Base-by-base conservation (phyloP, 2,888 invertebrate genomes). In the Seladonia tumulorum region DNA sequence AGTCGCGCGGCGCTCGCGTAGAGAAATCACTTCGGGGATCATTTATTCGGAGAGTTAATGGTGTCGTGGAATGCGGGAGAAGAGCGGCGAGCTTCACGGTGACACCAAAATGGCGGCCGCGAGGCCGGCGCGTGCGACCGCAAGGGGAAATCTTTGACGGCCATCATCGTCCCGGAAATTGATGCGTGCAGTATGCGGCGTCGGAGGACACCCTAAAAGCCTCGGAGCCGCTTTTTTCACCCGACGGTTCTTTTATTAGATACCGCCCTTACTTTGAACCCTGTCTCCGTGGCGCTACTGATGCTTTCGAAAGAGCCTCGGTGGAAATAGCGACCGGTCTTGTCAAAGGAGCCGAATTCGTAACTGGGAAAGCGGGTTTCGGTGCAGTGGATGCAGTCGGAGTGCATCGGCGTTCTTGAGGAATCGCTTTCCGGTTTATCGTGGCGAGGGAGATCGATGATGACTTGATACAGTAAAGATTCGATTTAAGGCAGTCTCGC, bases 11-110 rank as follows among this genome's bases (percentile, higher is more conserved):
- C 5, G 73, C 71, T 47, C 74, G 35, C 86, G 83, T 81, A 85
- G 85, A 71, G 86, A 85, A 80, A 81, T 82, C 87, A 83, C 83
- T 88, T 88, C 82, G 85, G 81, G 86, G 88, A 90, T 91, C 91
- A 89, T 93, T 93, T 92, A 92, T 92, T 79, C 91, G 87, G 71
- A 81, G 77, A 88, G 87, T 92, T 91, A 92, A 93, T 89, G 91
- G 88, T 80, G 87, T 72, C 80, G 77, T 49, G 82, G 87, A 91
- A 90, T 86, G 86, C 87, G 85, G 86, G 88, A 72, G 76, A 70
- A 85, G 85, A 87, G 78, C 42, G 35, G 12, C 74, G 16, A n/a
- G 81, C 87, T 90, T 86, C 87, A 87, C 90, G 89, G 88, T 88
- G 90, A 88, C 88, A 90, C 86, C 80, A 87, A 91, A 92, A 83